These are phyloP conservation scores for Sebastes steindachneri DNA, from an alignment of 2,797 vertebrate species.

Conservation along the genomic window DNA sequence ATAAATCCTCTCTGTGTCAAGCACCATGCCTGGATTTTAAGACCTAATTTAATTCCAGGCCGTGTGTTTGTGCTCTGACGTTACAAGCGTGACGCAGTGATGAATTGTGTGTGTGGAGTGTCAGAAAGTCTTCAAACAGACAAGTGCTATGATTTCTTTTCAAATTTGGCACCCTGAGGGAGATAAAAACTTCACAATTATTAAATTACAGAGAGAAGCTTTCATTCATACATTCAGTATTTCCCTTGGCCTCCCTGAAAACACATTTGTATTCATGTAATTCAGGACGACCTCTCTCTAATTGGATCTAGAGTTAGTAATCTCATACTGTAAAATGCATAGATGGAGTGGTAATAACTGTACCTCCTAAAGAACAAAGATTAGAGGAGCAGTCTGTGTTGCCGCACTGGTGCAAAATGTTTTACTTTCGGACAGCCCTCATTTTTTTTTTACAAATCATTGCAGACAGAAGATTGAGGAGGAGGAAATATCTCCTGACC, in stretches of 20 bases:
- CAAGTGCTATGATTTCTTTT: not conserved
- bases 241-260: constrained; percentile 50
- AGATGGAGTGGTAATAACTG: constrained; percentile 27
- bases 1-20: constrained; percentile 72
- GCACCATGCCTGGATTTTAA: constrained; percentile 71
- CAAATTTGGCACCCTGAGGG: not conserved
- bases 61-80: constrained; percentile 18
- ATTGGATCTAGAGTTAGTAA: constrained; percentile 75
- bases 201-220: constrained; percentile 33
- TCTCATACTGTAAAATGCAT: constrained; percentile 30
- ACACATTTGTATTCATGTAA: constrained; percentile 63
- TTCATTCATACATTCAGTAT: constrained; percentile 60
- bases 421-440: not conserved
- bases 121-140: constrained; percentile 18
- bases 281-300: constrained; percentile 50
- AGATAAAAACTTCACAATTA: constrained; percentile 11
- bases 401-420: not conserved
- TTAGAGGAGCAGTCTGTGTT: not conserved
- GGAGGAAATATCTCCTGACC: constrained; percentile 44
- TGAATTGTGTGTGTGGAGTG: constrained; percentile 26
- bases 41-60: constrained; percentile 78
- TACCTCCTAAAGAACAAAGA: not conserved
- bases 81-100: constrained; percentile 24
- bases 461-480: constrained; percentile 25
- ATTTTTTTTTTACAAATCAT: constrained; percentile 29